Conservation (phyloP, 2,113 vertebrate genomes). For the Coracopsis vasa region DNA sequence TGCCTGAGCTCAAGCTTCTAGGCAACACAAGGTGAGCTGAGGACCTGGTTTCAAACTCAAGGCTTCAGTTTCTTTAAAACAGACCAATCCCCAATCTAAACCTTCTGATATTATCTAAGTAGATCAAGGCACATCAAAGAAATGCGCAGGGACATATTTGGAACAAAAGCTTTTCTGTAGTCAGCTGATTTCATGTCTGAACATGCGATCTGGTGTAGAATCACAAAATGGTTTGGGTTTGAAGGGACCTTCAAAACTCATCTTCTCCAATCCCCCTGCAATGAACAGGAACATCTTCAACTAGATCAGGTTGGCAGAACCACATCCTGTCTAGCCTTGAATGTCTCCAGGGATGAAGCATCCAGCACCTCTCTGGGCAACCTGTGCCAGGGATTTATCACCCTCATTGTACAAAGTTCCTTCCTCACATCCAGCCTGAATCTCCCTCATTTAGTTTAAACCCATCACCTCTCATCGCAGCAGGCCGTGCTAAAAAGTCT, state of each 20-base stretch:
- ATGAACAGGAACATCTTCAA: too few relatives aligned
- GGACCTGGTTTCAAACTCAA: slow-evolving; percentile 37
- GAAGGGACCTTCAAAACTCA: too few relatives aligned
- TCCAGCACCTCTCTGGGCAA: too few relatives aligned
- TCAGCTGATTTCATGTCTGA: background rate
- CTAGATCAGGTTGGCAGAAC: too few relatives aligned
- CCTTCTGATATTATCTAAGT: background rate
- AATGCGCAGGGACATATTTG: slow-evolving; percentile 8
- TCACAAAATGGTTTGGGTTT: too few relatives aligned
- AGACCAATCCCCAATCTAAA: background rate
- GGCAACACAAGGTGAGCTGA: slow-evolving; percentile 53
- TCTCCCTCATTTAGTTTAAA: too few relatives aligned
- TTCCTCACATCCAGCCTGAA: too few relatives aligned
- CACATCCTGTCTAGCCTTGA: too few relatives aligned
- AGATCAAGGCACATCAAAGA: background rate
- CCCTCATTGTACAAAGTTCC: too few relatives aligned
- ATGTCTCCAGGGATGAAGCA: too few relatives aligned
- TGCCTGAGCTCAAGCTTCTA: slow-evolving; percentile 23
- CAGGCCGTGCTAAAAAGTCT: background rate
- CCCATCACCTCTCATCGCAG: background rate
- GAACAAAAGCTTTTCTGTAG: slow-evolving; percentile 14
- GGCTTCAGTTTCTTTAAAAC: background rate
- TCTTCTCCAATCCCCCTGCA: too few relatives aligned
- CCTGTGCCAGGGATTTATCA: too few relatives aligned
- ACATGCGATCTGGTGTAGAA: background rate